Evolutionary conservation across 2,888 invertebrate genomes (phyloP).

Genomic region (Helobdella robusta): DNA sequence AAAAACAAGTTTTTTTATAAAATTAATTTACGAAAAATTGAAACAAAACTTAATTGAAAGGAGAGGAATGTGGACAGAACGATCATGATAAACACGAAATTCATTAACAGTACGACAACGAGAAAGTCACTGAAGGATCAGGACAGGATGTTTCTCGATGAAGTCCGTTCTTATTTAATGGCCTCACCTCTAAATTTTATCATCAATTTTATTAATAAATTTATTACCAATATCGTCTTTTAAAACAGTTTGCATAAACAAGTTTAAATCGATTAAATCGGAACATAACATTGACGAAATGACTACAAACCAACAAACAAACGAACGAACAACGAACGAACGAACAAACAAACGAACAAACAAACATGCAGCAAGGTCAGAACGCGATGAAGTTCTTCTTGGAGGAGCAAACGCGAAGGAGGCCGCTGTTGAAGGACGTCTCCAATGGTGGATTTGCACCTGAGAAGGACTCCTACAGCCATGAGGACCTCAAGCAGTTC

Average conservation of each 20-base stretch:
- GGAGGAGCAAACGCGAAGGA: constrained; percentile 27
- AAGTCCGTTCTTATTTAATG: constrained; percentile 6
- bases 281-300: background rate
- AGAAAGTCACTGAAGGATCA: background rate
- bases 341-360: background rate
- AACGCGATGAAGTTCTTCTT: constrained; percentile 41
- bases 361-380: constrained; percentile 45
- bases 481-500: constrained; percentile 31
- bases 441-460: constrained; percentile 17
- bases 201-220: no score
- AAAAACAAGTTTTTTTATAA: background rate
- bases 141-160: constrained; percentile 3
- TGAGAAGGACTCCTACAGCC: constrained; percentile 25
- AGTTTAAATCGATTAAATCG: background rate
- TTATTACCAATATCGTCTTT: no score
- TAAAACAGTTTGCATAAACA: background rate
- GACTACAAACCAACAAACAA: no score
- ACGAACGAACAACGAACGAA: background rate
- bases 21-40: background rate
- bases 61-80: constrained; percentile 14
- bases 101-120: constrained; percentile 7
- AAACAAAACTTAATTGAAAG: background rate
- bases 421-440: constrained; percentile 20
- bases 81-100: constrained; percentile 5
- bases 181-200: no score